A percentile compares a stretch with the other conserved stretches of the same genome.
Evolutionary conservation across 1,140 invertebrate genomes (phyloP).

Genomic region (Drosophila parvula): DNA sequence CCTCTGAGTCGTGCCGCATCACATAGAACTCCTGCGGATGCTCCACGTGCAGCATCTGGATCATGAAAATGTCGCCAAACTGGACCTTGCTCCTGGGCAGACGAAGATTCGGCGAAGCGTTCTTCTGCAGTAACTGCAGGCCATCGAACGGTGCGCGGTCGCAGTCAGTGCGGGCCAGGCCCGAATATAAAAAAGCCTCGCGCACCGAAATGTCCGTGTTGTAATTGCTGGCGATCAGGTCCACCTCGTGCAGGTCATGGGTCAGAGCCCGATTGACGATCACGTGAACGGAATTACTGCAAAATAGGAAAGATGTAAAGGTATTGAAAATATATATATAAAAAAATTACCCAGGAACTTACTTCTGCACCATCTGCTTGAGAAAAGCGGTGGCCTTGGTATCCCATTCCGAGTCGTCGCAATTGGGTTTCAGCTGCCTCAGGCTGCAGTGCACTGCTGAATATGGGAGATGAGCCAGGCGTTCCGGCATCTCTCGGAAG

Average conservation of each 20-base stretch:
- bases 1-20: conserved; percentile 36
- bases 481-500: conserved; percentile 46
- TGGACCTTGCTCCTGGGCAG: conserved; percentile 5
- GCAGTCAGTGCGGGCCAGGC: conserved; percentile 45
- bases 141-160: not conserved
- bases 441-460: conserved; percentile 64
- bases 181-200: conserved; percentile 76
- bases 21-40: conserved; percentile 63
- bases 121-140: conserved; percentile 1
- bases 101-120: conserved; percentile 12
- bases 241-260: conserved; percentile 44
- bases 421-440: conserved; percentile 52
- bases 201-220: conserved; percentile 55
- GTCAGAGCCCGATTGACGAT: not conserved
- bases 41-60: conserved; percentile 54
- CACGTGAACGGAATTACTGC: conserved; percentile 40
- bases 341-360: too few species aligned
- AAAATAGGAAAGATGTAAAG: not conserved
- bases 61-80: conserved; percentile 32
- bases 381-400: conserved; percentile 47
- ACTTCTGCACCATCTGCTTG: conserved; percentile 60
- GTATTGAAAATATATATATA: too few species aligned
- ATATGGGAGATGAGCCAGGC: conserved; percentile 42
- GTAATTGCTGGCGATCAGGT: conserved; percentile 48
- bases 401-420: conserved; percentile 41